Conservation (phyloP, 2,113 vertebrate genomes). For the Ciconia stormi region DNA sequence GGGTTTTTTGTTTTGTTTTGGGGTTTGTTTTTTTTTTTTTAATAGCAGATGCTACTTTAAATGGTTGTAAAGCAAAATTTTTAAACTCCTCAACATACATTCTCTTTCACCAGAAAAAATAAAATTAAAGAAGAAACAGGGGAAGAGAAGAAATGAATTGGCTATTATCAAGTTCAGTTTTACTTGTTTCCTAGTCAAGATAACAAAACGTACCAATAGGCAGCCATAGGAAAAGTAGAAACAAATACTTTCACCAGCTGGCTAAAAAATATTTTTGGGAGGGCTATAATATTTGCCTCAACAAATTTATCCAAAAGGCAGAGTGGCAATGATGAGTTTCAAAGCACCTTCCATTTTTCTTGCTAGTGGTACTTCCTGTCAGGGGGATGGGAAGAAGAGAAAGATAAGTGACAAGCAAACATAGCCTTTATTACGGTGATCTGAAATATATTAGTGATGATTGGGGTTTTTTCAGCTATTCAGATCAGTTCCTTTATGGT, state of each 20-base stretch:
- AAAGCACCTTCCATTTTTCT: neutral
- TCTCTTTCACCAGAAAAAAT: neutral
- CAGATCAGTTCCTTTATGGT: neutral
- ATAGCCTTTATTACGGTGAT: neutral
- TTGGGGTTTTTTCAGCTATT: rapidly evolving
- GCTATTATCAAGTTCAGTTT: neutral
- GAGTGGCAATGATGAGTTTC: neutral
- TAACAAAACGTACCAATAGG: neutral
- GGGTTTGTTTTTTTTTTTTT: neutral
- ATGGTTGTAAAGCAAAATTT: neutral
- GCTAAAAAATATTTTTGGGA: neutral
- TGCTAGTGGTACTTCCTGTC: neutral
- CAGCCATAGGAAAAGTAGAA: neutral
- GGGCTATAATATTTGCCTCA: neutral
- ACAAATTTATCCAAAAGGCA: neutral
- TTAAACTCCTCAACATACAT: neutral
- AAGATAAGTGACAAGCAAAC: neutral
- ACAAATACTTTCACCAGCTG: neutral
- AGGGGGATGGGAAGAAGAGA: neutral
- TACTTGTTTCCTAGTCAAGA: neutral
- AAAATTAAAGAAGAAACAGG: neutral
- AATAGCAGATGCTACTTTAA: neutral
- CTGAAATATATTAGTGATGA: neutral
- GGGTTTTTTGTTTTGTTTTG: neutral
- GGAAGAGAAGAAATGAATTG: neutral